Evolutionary conservation across 35 echinoderm and acorn worm genomes (phyloP).

Genomic region (Patiria miniata): DNA sequence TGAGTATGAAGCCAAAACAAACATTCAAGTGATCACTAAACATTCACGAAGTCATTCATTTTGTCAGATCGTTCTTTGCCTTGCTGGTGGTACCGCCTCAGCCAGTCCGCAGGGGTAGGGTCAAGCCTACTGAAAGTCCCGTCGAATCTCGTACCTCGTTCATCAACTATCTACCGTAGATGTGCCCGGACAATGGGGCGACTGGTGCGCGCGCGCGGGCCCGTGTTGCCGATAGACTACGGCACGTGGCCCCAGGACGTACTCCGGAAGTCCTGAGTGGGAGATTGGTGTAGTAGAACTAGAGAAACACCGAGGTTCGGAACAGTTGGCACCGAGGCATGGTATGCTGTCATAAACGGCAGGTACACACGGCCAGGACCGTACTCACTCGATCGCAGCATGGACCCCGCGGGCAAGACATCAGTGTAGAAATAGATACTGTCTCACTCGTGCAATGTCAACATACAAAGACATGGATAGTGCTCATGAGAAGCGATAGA

Average conservation of each 20-base stretch:
- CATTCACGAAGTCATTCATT: too few species aligned
- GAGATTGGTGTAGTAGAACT: not conserved
- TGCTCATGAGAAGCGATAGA: not conserved
- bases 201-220: not conserved
- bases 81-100: not conserved
- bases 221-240: not conserved
- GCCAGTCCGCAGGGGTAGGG: not conserved
- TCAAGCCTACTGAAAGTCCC: constrained; percentile 13
- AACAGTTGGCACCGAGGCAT: not conserved
- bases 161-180: constrained; percentile 25
- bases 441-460: not conserved
- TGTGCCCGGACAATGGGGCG: not conserved
- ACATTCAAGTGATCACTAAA: too few species aligned
- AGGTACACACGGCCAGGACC: not conserved
- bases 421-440: not conserved
- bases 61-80: too few species aligned
- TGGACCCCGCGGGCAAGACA: not conserved
- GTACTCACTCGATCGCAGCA: not conserved
- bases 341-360: too few species aligned
- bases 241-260: not conserved
- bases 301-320: not conserved
- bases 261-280: not conserved
- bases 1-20: too few species aligned
- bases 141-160: not conserved
- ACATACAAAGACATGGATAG: not conserved